These are phyloP conservation scores for Mesorhabditis spiculigera DNA, from an alignment of 2,888 invertebrate genomes.

Conservation along the genomic window DNA sequence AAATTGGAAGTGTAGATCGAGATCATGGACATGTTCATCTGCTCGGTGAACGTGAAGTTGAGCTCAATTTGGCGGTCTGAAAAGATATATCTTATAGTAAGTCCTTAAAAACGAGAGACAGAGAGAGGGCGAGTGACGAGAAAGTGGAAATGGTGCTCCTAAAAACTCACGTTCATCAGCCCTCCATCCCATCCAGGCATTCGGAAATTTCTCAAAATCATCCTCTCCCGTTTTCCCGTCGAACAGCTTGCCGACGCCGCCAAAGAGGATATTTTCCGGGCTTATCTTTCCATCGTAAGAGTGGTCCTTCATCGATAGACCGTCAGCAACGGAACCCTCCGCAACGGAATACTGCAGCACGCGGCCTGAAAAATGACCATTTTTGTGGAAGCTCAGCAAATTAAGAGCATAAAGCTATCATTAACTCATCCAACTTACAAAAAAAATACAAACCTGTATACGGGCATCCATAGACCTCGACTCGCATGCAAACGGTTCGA, in stretches of 20 bases:
- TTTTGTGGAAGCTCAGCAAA: neutral
- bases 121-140: neutral
- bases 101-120: neutral
- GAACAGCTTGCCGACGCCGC: conserved; percentile 78
- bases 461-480: conserved; percentile 82
- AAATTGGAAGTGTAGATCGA: conserved; percentile 79
- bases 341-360: conserved; percentile 82
- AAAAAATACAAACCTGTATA: conserved; percentile 70
- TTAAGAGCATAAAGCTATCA: neutral
- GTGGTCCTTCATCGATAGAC: conserved; percentile 78
- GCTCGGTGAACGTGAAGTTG: conserved; percentile 77
- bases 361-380: conserved; percentile 68
- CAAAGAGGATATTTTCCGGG: conserved; percentile 67
- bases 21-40: conserved; percentile 79
- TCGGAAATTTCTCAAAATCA: conserved; percentile 58
- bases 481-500: conserved; percentile 84
- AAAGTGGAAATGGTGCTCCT: neutral
- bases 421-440: too few relatives aligned
- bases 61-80: neutral
- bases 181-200: conserved; percentile 87
- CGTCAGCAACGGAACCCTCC: conserved; percentile 76
- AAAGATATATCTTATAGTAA: neutral
- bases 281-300: conserved; percentile 69
- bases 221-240: conserved; percentile 66
- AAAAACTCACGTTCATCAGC: conserved; percentile 15